Base-by-base conservation (phyloP, 1,140 invertebrate genomes). In the Nasonia giraulti region DNA sequence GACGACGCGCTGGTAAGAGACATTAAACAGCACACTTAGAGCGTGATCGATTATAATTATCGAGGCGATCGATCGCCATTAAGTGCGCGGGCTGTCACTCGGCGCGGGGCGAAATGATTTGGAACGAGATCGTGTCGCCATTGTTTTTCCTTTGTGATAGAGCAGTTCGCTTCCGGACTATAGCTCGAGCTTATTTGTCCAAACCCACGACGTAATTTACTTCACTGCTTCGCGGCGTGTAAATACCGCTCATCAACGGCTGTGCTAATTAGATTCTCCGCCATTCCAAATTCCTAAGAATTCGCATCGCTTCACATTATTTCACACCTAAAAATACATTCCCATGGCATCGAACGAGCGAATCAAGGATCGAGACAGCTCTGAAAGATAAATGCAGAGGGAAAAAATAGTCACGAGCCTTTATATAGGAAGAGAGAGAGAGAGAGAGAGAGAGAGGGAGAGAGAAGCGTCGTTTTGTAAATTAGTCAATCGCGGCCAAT, bases 401-500 rank as follows among this genome's bases (percentile, higher is more conserved):
- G 50, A 17, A 55, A 55, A 55, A 55, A 55, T 55, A 55, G 17
- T 20, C 14, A 14, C 33, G 33, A 37, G 50, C 55, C 7, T n/a
- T 4, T 20, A 62, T 62, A 17, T 62, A 62, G 0, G 20, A 44
- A 5, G 55, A 62, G 55, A 62, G 40, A 69, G 78, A 10, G 40
- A 69, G 78, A 10, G 40, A 69, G 78, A 10, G 40, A 69, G 78
- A 10, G 40, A 69, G 78, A 10, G n/a, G n/a, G 55, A 62, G 55
- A 62, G 40, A 69, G 78, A 10, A 33, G 37, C 78, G 78, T 69
- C 78, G 55, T 31, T 50, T 76, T 44, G 82, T 12, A 76, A 84
- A 84, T 83, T 66, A 86, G 55, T 82, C 88, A 87, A 89, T 90
- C 85, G 88, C 80, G 40, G 40, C 82, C 88, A 88, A 89, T 90